Evolutionary conservation across 2,113 vertebrate genomes (phyloP).

Genomic region (Phyllostomus discolor): DNA sequence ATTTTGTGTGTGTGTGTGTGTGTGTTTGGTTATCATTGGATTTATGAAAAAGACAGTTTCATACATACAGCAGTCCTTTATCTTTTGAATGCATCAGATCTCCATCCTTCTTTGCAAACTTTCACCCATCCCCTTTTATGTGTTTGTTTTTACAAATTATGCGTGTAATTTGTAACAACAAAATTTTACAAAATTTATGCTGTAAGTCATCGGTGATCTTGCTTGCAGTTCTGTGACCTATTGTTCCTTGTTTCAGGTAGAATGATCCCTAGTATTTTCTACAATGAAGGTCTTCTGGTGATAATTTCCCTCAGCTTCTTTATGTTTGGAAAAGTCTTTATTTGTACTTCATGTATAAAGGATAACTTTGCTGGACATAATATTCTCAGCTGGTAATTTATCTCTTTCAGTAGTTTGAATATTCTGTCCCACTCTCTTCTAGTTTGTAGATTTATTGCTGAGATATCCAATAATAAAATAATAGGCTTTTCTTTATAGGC

Average conservation of each 20-base stretch:
- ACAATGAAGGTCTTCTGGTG: not conserved
- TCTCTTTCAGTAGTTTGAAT: not conserved
- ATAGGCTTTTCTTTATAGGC: not conserved
- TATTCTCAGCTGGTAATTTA: not conserved
- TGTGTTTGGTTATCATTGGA: not conserved
- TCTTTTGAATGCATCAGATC: not conserved
- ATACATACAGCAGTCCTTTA: not conserved
- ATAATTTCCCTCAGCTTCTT: not conserved
- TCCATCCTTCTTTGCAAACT: not conserved
- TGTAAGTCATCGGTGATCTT: not conserved
- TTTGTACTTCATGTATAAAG: not conserved
- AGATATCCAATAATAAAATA: not conserved
- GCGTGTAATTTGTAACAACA: not conserved
- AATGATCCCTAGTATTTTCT: not conserved
- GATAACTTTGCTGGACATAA: not conserved
- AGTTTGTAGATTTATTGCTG: not conserved
- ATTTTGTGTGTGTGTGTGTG: not conserved
- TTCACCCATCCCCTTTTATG: not conserved
- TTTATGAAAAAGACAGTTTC: not conserved
- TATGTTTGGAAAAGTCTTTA: not conserved
- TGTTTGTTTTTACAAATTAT: not conserved
- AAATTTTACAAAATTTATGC: not conserved
- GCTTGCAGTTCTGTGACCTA: not conserved
- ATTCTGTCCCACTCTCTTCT: not conserved
- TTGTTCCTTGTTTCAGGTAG: not conserved